phyloP scores from a whole-genome alignment of 2,797 vertebrate species.

The Pteropus rufus region DNA sequence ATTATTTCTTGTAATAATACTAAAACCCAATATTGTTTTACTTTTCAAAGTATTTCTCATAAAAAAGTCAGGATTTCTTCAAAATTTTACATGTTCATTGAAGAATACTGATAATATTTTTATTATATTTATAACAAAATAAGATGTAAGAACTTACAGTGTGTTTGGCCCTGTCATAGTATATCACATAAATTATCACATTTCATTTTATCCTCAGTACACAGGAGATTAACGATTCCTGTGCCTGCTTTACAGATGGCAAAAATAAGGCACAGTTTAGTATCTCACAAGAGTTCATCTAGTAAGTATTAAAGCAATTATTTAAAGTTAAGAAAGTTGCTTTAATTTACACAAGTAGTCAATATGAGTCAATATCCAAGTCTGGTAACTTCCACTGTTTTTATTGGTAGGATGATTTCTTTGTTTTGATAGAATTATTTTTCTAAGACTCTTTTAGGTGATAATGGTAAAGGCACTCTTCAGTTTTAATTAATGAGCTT shows the following conservation, averaged over 20 bases:
- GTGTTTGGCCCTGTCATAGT: not conserved
- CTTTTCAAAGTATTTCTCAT: not conserved
- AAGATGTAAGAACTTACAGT: not conserved
- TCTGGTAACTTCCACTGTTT: not conserved
- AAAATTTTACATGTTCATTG: not conserved
- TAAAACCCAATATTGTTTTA: not conserved
- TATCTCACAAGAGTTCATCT: not conserved
- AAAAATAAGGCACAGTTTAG: not conserved
- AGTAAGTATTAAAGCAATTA: not conserved
- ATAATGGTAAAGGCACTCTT: not conserved
- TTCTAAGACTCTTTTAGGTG: not conserved
- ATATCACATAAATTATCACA: not conserved
- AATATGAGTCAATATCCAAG: not conserved
- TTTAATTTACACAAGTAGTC: not conserved
- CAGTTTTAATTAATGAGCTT: not conserved
- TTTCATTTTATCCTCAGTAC: not conserved
- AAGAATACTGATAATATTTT: not conserved
- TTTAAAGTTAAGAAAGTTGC: not conserved
- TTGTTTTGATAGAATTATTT: not conserved
- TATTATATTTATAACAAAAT: not conserved
- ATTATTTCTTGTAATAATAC: not conserved
- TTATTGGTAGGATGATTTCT: not conserved
- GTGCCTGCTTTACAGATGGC: not conserved
- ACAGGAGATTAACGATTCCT: not conserved
- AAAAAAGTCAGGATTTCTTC: not conserved